A percentile compares a stretch with the other conserved stretches of the same genome.
Conservation (phyloP, 2,797 vertebrate species). For the Urosaurus nigricauda region DNA sequence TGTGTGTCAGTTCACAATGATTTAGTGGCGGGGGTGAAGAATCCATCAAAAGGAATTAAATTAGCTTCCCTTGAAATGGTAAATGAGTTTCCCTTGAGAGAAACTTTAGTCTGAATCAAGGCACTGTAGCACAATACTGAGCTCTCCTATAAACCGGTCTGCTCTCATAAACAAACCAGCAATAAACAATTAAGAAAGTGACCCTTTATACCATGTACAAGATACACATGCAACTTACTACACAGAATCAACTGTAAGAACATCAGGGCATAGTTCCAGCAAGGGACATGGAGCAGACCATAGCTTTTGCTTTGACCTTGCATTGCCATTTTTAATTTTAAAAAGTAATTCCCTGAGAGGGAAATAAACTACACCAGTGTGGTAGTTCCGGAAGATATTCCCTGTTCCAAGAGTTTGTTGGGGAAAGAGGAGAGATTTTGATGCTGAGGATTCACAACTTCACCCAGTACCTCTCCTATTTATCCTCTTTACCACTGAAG, state of each 20-base stretch:
- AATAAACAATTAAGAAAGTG: background rate
- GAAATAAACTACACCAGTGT: background rate
- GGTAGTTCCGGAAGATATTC: background rate
- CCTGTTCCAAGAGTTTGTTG: background rate
- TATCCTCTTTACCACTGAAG: no score
- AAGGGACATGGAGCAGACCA: background rate
- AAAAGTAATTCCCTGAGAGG: background rate
- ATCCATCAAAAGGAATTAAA: background rate
- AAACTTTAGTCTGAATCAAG: background rate
- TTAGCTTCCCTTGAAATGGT: background rate
- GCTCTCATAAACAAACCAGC: no score
- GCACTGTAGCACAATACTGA: background rate
- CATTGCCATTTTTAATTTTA: background rate
- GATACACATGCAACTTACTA: background rate
- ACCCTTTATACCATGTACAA: no score
- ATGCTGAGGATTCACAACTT: background rate
- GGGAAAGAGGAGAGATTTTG: background rate
- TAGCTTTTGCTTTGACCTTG: background rate
- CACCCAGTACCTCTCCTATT: background rate
- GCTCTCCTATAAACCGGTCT: background rate
- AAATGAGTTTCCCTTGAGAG: background rate
- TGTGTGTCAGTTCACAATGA: background rate
- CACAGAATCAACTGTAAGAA: background rate
- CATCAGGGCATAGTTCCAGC: background rate
- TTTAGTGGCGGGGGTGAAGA: background rate